Evolutionary conservation across 2,888 invertebrate species (phyloP).

Genomic region (Lasioglossum figueresi): DNA sequence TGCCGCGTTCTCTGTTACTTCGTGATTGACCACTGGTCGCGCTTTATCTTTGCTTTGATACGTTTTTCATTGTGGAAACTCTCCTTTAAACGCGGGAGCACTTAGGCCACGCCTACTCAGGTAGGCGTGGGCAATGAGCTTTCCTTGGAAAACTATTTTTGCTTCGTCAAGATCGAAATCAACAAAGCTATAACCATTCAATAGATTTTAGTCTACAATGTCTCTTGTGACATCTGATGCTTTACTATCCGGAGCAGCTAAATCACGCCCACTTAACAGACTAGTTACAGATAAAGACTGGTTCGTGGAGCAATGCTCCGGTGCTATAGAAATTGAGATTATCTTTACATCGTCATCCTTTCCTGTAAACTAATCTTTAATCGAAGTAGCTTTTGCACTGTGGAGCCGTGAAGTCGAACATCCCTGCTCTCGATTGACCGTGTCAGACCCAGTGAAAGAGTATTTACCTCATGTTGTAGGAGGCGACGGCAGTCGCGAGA

Average conservation of each 20-base stretch:
- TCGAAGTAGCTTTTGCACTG: not conserved
- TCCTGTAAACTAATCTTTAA: too few species aligned
- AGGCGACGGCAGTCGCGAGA: slow-evolving; percentile 85
- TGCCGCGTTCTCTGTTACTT: not conserved
- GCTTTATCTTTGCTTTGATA: not conserved
- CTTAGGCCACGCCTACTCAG: not conserved
- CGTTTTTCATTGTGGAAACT: not conserved
- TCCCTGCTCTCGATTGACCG: not conserved
- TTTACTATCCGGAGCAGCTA: not conserved
- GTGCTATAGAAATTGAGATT: not conserved
- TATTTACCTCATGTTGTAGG: slow-evolving; percentile 88
- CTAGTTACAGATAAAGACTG: not conserved
- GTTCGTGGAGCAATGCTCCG: not conserved
- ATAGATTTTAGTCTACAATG: not conserved
- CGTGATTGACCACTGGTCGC: slow-evolving; percentile 44
- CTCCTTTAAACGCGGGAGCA: not conserved
- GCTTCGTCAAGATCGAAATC: too few species aligned
- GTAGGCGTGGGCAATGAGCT: not conserved
- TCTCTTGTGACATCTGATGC: not conserved
- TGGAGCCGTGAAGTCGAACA: not conserved
- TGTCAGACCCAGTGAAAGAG: not conserved
- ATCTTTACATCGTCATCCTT: too few species aligned
- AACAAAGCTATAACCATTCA: not conserved
- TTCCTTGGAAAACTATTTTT: not conserved
- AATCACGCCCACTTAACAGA: not conserved